A percentile compares a stretch with the other conserved stretches of the same genome.
Conservation (phyloP, 2,888 invertebrate genomes). For the Polia nebulosa region DNA sequence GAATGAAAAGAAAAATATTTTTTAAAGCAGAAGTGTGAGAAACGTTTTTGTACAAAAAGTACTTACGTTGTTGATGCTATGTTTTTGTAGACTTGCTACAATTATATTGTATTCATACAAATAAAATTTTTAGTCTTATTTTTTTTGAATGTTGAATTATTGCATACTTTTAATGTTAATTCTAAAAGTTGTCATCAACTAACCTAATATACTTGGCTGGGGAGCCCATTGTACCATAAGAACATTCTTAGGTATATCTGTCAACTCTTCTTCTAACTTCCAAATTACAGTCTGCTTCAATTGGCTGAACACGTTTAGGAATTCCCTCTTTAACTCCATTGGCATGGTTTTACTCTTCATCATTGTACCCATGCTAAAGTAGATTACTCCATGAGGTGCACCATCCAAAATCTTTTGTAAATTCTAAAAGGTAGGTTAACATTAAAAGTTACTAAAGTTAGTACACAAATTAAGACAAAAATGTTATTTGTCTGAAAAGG, state of each 20-base stretch:
- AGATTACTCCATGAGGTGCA: conserved; percentile 83
- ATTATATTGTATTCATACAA: background rate
- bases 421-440: conserved; percentile 42
- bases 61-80: background rate
- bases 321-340: conserved; percentile 69
- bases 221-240: conserved; percentile 82
- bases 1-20: background rate
- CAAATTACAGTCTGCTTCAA: conserved; percentile 86
- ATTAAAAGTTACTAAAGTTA: too few species aligned
- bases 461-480: background rate
- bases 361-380: conserved; percentile 86
- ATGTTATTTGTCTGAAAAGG: background rate
- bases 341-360: conserved; percentile 79
- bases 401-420: conserved; percentile 73
- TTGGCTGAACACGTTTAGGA: conserved; percentile 79
- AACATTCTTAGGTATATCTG: conserved; percentile 79
- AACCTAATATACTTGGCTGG: conserved; percentile 81
- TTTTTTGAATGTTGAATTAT: background rate
- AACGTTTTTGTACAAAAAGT: background rate
- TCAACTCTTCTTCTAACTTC: conserved; percentile 81
- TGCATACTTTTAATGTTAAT: background rate
- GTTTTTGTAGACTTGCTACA: background rate
- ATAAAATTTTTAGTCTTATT: background rate
- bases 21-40: background rate
- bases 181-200: background rate